Percentiles rank a stretch among this genome's conserved stretches.
Evolutionary conservation across 2,888 invertebrate species (phyloP).

Genomic region (Trachelus troglodyta): DNA sequence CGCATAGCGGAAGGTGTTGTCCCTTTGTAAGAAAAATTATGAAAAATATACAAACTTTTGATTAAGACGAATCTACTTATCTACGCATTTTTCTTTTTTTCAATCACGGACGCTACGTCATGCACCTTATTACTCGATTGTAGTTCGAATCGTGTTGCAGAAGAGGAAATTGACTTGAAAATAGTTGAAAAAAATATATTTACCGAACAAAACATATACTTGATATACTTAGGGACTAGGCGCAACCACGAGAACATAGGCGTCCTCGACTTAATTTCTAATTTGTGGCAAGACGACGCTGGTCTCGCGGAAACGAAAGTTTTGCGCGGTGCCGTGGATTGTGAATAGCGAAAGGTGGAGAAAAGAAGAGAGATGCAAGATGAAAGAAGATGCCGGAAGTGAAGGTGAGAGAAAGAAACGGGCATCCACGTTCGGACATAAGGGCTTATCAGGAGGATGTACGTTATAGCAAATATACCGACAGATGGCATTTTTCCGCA

Average conservation of each 20-base stretch:
- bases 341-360: not conserved
- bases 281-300: conserved; percentile 14
- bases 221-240: not conserved
- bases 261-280: conserved; percentile 9
- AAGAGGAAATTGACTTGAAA: not conserved
- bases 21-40: conserved; percentile 17
- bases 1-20: not conserved
- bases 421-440: not conserved
- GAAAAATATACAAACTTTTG: conserved; percentile 25
- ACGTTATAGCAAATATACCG: not conserved
- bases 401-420: not conserved
- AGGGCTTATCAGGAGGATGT: not conserved
- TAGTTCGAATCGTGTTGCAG: not conserved
- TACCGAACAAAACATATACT: not conserved
- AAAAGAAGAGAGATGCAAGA: not conserved
- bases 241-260: not conserved
- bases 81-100: not conserved
- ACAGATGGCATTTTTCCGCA: not conserved
- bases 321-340: not conserved
- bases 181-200: not conserved
- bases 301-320: conserved; percentile 7
- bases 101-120: not conserved
- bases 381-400: not conserved
- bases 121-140: not conserved
- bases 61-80: not conserved